Conservation (phyloP, 2,888 invertebrate species). For the Thysanoteuthis rhombus region DNA sequence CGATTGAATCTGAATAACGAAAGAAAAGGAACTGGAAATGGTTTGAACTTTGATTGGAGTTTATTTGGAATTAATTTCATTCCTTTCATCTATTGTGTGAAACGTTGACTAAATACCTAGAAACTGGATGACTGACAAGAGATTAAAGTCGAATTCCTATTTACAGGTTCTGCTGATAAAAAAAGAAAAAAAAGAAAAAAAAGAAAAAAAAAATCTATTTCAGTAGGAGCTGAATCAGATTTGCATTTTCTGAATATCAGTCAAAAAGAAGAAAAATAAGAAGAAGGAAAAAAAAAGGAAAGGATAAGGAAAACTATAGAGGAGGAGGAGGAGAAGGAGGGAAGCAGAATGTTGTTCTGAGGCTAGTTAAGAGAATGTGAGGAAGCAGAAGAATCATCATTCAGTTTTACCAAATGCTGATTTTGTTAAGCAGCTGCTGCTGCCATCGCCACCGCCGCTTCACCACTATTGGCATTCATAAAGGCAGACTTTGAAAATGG, state of each 20-base stretch:
- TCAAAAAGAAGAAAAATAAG: background rate
- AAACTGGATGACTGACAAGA: background rate
- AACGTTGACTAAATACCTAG: background rate
- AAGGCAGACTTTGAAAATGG: constrained; percentile 12
- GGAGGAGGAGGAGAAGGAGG: background rate
- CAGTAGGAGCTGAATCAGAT: background rate
- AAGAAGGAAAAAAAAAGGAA: background rate
- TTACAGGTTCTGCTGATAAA: background rate
- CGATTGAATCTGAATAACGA: background rate
- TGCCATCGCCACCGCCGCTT: background rate
- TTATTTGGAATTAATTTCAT: background rate
- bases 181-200: background rate
- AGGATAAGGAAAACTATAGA: background rate
- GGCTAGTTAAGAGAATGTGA: background rate
- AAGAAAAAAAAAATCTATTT: background rate
- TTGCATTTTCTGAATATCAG: constrained; percentile 12
- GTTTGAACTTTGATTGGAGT: background rate
- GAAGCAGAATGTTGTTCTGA: too few relatives aligned
- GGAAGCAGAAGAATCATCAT: background rate
- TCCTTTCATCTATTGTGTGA: background rate
- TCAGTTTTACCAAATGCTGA: constrained; percentile 12
- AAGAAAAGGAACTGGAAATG: background rate
- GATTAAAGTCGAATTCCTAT: background rate
- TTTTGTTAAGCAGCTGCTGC: background rate
- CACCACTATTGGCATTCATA: background rate